These are phyloP conservation scores for Tetanocera ferruginea DNA, from an alignment of 2,888 invertebrate species.

Conservation along the genomic window DNA sequence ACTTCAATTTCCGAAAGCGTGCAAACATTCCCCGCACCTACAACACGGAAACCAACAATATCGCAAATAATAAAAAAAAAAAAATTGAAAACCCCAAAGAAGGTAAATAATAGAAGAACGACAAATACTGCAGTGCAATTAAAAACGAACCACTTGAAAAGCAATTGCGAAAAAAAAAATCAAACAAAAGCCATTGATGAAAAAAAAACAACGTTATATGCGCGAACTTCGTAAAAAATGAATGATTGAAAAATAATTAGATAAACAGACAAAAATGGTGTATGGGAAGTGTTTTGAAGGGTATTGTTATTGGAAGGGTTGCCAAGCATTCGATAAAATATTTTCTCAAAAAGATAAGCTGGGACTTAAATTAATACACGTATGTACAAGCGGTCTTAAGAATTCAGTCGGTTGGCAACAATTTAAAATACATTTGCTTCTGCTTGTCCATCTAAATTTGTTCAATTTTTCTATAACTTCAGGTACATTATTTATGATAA, in stretches of 20 bases:
- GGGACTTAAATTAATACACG: too few relatives aligned
- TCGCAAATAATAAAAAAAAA: not conserved
- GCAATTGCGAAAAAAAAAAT: not conserved
- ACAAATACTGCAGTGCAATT: not conserved
- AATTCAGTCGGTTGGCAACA: too few relatives aligned
- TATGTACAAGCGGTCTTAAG: too few relatives aligned
- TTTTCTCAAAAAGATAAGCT: too few relatives aligned
- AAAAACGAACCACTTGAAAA: not conserved
- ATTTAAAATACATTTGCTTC: too few relatives aligned
- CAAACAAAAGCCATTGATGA: not conserved
- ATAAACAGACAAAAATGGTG: not conserved
- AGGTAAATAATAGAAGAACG: not conserved
- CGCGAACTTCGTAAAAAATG: too few relatives aligned
- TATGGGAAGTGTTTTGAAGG: not conserved
- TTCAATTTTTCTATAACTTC: too few relatives aligned
- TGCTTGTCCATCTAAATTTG: too few relatives aligned
- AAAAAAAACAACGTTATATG: too few relatives aligned
- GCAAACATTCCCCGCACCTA: not conserved
- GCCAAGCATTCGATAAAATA: too few relatives aligned
- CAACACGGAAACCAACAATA: not conserved
- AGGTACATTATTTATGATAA: too few relatives aligned
- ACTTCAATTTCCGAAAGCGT: slow-evolving; percentile 8
- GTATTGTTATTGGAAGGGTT: not conserved
- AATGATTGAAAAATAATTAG: not conserved
- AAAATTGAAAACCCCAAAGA: not conserved